Evolutionary conservation across 2,113 vertebrate genomes (phyloP).

Genomic region (Ornithorhynchus anatinus): DNA sequence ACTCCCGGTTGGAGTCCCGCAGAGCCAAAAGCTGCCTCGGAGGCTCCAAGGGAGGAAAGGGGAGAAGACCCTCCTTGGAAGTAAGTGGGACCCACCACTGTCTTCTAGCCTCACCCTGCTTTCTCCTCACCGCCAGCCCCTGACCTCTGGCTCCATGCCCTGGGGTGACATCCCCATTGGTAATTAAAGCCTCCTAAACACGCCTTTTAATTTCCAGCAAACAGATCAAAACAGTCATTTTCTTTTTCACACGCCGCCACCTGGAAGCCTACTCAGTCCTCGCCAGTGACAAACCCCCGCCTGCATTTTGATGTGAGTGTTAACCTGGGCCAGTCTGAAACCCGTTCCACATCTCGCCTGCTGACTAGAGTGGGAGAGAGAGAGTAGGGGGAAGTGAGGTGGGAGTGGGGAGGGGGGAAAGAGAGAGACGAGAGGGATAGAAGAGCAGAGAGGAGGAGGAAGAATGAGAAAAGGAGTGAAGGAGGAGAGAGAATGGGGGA

Average conservation of each 20-base stretch:
- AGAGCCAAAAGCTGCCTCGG: too few species aligned
- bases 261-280: conserved; percentile 51
- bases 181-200: conserved; percentile 70
- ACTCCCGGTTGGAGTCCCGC: too few species aligned
- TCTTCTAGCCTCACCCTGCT: conserved; percentile 38
- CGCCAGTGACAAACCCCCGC: neutral
- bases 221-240: conserved; percentile 63
- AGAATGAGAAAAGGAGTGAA: too few species aligned
- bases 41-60: too few species aligned
- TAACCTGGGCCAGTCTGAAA: conserved; percentile 41
- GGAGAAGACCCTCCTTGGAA: too few species aligned
- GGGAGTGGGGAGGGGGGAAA: neutral
- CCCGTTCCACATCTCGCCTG: conserved; percentile 15
- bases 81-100: neutral
- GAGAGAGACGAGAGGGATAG: too few species aligned
- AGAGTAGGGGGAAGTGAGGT: neutral
- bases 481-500: too few species aligned
- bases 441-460: too few species aligned
- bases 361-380: neutral
- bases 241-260: conserved; percentile 57
- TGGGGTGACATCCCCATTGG: conserved; percentile 57
- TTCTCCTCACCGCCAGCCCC: conserved; percentile 41
- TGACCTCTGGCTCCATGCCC: conserved; percentile 56
- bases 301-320: conserved; percentile 27
- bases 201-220: conserved; percentile 71